phyloP scores from a whole-genome alignment of 2,888 invertebrate species.

The Apocheima hispidaria region DNA sequence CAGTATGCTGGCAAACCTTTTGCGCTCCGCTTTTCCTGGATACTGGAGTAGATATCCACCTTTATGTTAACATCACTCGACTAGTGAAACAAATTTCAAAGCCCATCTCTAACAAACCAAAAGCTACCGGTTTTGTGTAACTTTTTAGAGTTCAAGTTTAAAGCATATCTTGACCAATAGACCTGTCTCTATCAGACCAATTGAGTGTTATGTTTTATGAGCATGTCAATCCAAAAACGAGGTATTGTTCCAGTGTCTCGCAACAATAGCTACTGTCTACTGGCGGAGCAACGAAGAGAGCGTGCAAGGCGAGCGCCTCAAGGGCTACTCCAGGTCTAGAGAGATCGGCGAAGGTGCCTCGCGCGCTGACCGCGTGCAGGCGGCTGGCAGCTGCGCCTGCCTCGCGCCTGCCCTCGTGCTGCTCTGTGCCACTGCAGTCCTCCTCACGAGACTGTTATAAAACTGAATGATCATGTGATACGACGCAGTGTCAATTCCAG shows the following conservation, averaged over 20 bases:
- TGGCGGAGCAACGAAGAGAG: constrained; percentile 96
- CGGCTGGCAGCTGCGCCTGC: constrained; percentile 74
- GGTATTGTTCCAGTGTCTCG: constrained; percentile 88
- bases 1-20: too few relatives aligned
- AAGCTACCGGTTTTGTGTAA: too few relatives aligned
- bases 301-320: constrained; percentile 91
- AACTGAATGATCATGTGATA: constrained; percentile 41
- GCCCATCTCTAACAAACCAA: neutral
- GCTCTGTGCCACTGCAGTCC: constrained; percentile 48
- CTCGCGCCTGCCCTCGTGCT: constrained; percentile 50
- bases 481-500: constrained; percentile 37
- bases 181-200: neutral
- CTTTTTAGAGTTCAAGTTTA: too few relatives aligned
- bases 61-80: too few relatives aligned
- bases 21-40: too few relatives aligned
- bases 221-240: constrained; percentile 14
- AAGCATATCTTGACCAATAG: neutral
- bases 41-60: too few relatives aligned
- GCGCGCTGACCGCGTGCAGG: constrained; percentile 91
- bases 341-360: constrained; percentile 89
- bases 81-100: too few relatives aligned
- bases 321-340: constrained; percentile 92
- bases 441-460: constrained; percentile 45
- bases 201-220: neutral
- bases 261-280: constrained; percentile 94